Conservation (phyloP, 2,797 vertebrate species). For the Notoglanidium macrostoma region DNA sequence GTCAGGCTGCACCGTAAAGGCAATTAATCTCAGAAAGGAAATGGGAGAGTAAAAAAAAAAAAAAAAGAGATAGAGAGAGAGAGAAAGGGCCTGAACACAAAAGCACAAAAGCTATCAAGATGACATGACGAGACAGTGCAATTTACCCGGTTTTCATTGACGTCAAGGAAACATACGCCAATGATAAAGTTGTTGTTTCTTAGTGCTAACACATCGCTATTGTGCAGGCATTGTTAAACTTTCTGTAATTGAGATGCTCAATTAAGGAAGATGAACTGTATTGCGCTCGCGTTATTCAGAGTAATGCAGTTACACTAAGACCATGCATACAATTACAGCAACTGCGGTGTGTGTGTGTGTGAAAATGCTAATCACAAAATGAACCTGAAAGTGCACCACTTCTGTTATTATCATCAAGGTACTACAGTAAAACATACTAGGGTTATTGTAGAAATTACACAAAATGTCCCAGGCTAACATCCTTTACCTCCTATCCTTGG, state of each 20-base stretch:
- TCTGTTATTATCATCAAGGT: neutral
- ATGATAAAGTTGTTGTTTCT: conserved; percentile 67
- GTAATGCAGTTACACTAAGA: conserved; percentile 26
- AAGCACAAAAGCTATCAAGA: conserved; percentile 72
- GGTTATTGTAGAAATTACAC: neutral
- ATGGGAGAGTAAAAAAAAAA: conserved; percentile 56
- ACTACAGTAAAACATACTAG: neutral
- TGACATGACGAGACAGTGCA: conserved; percentile 68
- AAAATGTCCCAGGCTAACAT: neutral
- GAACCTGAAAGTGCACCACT: neutral
- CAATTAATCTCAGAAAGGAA: conserved; percentile 74
- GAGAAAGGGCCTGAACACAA: conserved; percentile 57
- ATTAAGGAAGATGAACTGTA: conserved; percentile 54
- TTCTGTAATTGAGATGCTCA: conserved; percentile 68
- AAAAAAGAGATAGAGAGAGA: neutral
- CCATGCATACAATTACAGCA: neutral
- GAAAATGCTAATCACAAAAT: neutral
- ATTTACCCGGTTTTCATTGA: conserved; percentile 65
- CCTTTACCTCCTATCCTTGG: neutral
- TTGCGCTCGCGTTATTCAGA: conserved; percentile 22
- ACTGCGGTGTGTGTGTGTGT: neutral
- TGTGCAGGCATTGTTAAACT: conserved; percentile 54
- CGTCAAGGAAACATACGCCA: conserved; percentile 67
- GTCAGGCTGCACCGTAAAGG: conserved; percentile 65
- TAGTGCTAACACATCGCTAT: conserved; percentile 58